These are phyloP conservation scores for Muscidifurax raptorellus DNA, from an alignment of 1,140 invertebrate species.

Conservation along the genomic window DNA sequence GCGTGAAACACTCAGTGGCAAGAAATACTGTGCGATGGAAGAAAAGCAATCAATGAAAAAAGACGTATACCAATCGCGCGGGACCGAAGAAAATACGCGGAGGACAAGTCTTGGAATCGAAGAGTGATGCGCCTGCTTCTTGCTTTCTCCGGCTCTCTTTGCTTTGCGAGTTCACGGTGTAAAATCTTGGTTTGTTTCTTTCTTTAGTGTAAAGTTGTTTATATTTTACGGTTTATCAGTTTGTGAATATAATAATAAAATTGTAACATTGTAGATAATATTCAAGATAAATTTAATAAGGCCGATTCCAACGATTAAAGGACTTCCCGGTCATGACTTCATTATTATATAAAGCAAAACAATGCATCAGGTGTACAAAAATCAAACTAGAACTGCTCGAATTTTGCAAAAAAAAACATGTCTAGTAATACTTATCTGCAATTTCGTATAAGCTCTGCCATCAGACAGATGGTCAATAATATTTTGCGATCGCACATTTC, in stretches of 20 bases:
- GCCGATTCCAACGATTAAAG: too few relatives aligned
- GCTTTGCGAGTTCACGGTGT: not conserved
- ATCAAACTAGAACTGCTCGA: too few relatives aligned
- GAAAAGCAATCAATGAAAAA: slow-evolving; percentile 13
- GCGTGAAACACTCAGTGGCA: not conserved
- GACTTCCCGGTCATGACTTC: too few relatives aligned
- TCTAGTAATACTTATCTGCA: too few relatives aligned
- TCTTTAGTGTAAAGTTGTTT: not conserved
- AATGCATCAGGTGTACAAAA: not conserved
- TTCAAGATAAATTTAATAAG: too few relatives aligned
- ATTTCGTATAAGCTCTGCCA: not conserved
- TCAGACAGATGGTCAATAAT: slow-evolving; percentile 40
- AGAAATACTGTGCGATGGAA: not conserved
- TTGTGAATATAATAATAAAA: too few relatives aligned
- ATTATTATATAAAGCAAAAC: too few relatives aligned
- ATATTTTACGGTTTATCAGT: not conserved
- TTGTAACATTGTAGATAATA: too few relatives aligned
- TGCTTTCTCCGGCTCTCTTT: not conserved
- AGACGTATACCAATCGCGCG: not conserved
- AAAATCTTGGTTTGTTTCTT: not conserved
- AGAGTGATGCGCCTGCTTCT: not conserved
- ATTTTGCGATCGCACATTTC: not conserved
- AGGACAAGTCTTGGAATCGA: not conserved
- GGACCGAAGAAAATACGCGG: not conserved
- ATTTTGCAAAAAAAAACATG: too few relatives aligned